Evolutionary conservation across 2,888 invertebrate species (phyloP).

Genomic region (Melieria picta): DNA sequence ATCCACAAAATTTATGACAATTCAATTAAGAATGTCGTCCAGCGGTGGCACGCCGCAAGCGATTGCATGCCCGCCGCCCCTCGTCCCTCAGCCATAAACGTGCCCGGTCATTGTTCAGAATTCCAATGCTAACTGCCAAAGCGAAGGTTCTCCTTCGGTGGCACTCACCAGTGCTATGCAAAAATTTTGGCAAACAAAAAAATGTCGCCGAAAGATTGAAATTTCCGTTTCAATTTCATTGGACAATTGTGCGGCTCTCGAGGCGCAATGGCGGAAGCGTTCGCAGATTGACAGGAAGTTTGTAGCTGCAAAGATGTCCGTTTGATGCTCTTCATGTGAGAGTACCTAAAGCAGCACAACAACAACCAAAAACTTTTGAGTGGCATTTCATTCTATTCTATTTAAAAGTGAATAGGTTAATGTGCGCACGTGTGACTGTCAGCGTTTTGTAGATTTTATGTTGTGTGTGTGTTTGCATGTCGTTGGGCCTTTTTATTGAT

Average conservation of each 20-base stretch:
- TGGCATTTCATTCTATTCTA: too few relatives aligned
- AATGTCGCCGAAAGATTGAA: conserved; percentile 35
- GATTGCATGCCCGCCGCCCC: too few relatives aligned
- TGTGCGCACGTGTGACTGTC: too few relatives aligned
- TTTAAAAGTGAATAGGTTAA: too few relatives aligned
- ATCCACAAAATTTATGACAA: conserved; percentile 38
- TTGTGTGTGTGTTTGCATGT: neutral
- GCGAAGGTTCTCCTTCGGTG: neutral
- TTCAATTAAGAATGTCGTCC: conserved; percentile 37
- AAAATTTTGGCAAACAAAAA: neutral
- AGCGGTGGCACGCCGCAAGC: too few relatives aligned
- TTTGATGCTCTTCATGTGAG: neutral
- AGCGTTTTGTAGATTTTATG: too few relatives aligned
- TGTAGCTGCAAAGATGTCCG: neutral
- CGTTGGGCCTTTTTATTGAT: conserved; percentile 7
- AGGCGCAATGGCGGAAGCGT: neutral
- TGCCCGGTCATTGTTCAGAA: neutral
- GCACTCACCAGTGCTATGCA: neutral
- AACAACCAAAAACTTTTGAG: too few relatives aligned
- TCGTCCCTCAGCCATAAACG: neutral
- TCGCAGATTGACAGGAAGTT: conserved; percentile 4
- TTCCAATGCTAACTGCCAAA: neutral
- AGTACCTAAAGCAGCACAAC: neutral
- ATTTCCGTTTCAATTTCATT: conserved; percentile 43
- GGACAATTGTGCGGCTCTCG: neutral